phyloP scores from a whole-genome alignment of 2,797 vertebrate species.

The Siniperca scherzeri region DNA sequence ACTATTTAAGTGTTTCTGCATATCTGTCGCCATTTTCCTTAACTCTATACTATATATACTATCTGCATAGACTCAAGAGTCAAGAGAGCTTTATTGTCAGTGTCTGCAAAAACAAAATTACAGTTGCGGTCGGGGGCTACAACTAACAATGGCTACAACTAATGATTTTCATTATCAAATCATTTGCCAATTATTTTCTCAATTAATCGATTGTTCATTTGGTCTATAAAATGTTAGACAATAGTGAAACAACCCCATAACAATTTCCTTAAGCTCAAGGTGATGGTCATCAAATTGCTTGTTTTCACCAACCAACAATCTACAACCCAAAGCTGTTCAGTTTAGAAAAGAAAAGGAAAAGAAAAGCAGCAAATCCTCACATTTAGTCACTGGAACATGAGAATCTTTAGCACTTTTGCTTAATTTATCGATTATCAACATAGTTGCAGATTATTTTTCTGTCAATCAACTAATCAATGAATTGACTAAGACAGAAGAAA shows the following conservation, averaged over 20 bases:
- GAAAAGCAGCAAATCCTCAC: neutral
- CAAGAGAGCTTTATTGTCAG: slow-evolving; percentile 23
- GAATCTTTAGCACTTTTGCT: neutral
- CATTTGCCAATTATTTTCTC: neutral
- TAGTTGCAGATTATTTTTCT: fast-evolving
- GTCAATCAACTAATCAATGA: neutral
- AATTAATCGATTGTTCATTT: slow-evolving; percentile 3
- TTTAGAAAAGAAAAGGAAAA: neutral
- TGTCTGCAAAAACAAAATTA: slow-evolving; percentile 3
- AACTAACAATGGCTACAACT: neutral
- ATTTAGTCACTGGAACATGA: neutral
- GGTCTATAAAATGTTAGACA: neutral
- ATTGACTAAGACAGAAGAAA: neutral
- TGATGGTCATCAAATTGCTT: neutral
- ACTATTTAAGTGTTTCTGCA: slow-evolving; percentile 24
- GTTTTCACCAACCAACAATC: neutral
- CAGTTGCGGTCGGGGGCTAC: neutral
- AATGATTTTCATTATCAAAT: slow-evolving; percentile 8
- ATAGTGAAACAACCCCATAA: neutral
- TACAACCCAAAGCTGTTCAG: neutral
- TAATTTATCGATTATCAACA: neutral
- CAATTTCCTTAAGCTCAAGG: neutral
- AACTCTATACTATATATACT: neutral
- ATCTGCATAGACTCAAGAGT: neutral
- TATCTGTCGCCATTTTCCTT: slow-evolving; percentile 31